Conservation (phyloP, 2,113 vertebrate species). For the Apodemus sylvaticus region DNA sequence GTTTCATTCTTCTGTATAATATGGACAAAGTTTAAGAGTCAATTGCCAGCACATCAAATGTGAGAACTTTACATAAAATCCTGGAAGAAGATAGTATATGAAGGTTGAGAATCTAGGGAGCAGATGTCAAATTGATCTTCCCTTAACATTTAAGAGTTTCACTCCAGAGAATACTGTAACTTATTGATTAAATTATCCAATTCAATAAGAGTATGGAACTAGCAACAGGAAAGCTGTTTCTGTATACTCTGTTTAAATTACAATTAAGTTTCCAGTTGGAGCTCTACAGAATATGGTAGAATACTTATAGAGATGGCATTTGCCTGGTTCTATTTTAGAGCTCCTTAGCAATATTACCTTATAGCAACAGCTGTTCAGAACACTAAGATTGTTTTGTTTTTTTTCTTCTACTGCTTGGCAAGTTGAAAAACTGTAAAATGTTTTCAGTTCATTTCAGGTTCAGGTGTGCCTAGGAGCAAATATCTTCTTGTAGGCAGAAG, state of each 20-base stretch:
- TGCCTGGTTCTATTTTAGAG: slow-evolving; percentile 84
- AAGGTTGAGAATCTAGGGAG: neutral
- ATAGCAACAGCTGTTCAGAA: slow-evolving; percentile 85
- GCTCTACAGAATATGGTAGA: slow-evolving; percentile 77
- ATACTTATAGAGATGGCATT: slow-evolving; percentile 79
- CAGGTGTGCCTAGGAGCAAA: slow-evolving; percentile 85
- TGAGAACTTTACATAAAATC: neutral
- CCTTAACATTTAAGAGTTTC: slow-evolving; percentile 1
- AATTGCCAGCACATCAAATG: neutral
- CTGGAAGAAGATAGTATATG: neutral
- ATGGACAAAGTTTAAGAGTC: neutral
- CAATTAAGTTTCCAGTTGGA: slow-evolving; percentile 87
- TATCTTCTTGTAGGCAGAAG: slow-evolving; percentile 70
- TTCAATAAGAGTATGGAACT: slow-evolving; percentile 67
- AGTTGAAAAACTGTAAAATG: slow-evolving; percentile 75
- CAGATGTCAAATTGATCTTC: slow-evolving; percentile 1
- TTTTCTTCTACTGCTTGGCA: slow-evolving; percentile 78
- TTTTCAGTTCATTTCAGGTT: slow-evolving; percentile 86
- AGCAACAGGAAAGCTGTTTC: slow-evolving; percentile 58
- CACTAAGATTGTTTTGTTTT: slow-evolving; percentile 61
- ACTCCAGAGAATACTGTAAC: slow-evolving; percentile 32
- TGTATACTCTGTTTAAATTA: slow-evolving; percentile 81
- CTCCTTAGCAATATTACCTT: slow-evolving; percentile 84
- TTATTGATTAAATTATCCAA: slow-evolving; percentile 75
- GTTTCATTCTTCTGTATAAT: neutral